Percentiles rank a stretch among this genome's conserved stretches.
Conservation (phyloP, 2,113 vertebrate genomes). For the Larimichthys crocea region DNA sequence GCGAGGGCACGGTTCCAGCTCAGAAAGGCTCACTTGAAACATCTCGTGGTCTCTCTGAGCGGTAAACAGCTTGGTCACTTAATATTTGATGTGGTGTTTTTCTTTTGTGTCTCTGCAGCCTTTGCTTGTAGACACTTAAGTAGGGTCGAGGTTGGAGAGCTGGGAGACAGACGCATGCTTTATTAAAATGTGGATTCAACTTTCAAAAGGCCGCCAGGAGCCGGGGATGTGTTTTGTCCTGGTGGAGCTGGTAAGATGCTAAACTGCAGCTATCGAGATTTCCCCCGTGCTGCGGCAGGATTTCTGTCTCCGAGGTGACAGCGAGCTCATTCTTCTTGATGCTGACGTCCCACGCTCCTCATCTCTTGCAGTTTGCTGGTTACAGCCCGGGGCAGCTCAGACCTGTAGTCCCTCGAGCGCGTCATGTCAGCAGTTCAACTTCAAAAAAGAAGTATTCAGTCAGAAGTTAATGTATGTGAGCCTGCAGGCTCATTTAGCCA, state of each 20-base stretch:
- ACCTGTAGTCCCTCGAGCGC: neutral
- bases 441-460: neutral
- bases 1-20: constrained; percentile 5
- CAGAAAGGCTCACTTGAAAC: neutral
- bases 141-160: constrained; percentile 28
- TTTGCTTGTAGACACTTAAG: constrained; percentile 18
- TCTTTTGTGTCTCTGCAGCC: constrained; percentile 17
- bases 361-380: neutral
- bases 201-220: constrained; percentile 21
- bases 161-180: constrained; percentile 12
- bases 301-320: neutral
- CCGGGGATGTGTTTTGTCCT: neutral
- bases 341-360: neutral
- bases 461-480: neutral
- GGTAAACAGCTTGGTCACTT: constrained; percentile 21
- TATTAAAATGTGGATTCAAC: constrained; percentile 50
- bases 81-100: constrained; percentile 45
- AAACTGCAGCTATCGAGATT: neutral
- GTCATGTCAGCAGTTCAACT: neutral
- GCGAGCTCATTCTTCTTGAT: neutral
- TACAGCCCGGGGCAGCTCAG: neutral
- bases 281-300: neutral
- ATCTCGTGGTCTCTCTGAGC: neutral
- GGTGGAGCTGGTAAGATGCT: neutral
- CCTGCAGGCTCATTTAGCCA: neutral